These are phyloP conservation scores for Microctonus aethiopoides DNA, from an alignment of 2,888 invertebrate species.

Conservation along the genomic window DNA sequence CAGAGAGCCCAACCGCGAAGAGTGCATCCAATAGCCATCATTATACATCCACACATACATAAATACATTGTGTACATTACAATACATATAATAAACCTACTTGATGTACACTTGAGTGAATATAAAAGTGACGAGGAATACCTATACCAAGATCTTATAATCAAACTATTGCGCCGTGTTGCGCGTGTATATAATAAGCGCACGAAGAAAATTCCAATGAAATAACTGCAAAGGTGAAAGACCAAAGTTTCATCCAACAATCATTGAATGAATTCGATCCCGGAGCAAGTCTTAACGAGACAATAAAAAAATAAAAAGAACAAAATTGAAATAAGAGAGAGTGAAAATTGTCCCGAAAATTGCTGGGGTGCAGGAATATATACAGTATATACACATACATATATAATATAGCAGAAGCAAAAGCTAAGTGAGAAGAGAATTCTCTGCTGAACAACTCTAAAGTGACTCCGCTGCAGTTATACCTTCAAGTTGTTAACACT, in stretches of 20 bases:
- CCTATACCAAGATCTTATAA: neutral
- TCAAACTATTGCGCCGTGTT: neutral
- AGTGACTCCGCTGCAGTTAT: neutral
- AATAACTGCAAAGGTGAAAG: slow-evolving; percentile 15
- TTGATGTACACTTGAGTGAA: too few relatives aligned
- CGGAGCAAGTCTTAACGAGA: neutral
- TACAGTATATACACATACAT: neutral
- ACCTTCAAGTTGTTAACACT: neutral
- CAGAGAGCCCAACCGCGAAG: neutral
- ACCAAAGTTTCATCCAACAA: slow-evolving; percentile 5
- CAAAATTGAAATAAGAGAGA: neutral
- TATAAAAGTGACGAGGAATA: too few relatives aligned
- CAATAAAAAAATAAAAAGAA: neutral
- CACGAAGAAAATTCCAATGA: neutral
- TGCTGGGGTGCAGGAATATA: too few relatives aligned
- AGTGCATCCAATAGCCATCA: neutral
- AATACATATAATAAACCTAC: too few relatives aligned
- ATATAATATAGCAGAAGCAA: too few relatives aligned
- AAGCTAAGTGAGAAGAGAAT: neutral
- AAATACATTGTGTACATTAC: too few relatives aligned
- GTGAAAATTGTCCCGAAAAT: neutral
- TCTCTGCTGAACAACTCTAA: neutral
- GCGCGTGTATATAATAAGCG: neutral
- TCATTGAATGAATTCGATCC: neutral
- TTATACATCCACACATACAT: neutral